phyloP scores from a whole-genome alignment of 2,888 invertebrate genomes.

The Andrena chrysosceles region DNA sequence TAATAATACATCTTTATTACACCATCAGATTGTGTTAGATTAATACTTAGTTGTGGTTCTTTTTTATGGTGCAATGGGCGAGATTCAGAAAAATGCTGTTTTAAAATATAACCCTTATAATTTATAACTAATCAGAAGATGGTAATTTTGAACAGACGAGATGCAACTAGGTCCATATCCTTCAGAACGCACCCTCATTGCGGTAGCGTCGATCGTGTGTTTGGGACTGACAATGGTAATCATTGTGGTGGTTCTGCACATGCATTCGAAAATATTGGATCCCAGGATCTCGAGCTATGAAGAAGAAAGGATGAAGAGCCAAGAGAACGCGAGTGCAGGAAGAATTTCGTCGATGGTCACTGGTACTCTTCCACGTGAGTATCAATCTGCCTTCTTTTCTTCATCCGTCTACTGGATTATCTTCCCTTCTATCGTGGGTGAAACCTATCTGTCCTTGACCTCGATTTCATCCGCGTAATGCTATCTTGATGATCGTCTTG shows the following conservation, averaged over 20 bases:
- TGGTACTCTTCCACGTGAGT: constrained; percentile 64
- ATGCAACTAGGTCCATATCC: constrained; percentile 72
- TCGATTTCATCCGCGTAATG: constrained; percentile 51
- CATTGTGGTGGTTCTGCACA: constrained; percentile 80
- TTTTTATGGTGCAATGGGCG: no score
- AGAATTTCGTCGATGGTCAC: constrained; percentile 68
- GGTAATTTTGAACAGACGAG: constrained; percentile 61
- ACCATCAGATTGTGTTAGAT: no score
- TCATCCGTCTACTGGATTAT: constrained; percentile 12
- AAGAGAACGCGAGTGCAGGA: constrained; percentile 62
- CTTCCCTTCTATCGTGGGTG: constrained; percentile 21
- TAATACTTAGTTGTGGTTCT: no score
- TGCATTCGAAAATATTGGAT: constrained; percentile 79
- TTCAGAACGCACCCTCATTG: constrained; percentile 79
- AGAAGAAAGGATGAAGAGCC: constrained; percentile 73
- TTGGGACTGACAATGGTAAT: constrained; percentile 80
- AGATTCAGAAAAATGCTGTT: no score
- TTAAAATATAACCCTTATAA: no score
- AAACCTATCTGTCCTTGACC: constrained; percentile 68
- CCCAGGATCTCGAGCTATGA: constrained; percentile 80
- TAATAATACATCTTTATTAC: no score
- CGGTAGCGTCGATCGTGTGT: constrained; percentile 80
- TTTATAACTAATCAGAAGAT: not conserved
- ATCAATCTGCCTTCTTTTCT: constrained; percentile 17
- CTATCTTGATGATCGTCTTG: constrained; percentile 42